phyloP scores from a whole-genome alignment of 2,888 invertebrate genomes.

The Cynaeus angustus region DNA sequence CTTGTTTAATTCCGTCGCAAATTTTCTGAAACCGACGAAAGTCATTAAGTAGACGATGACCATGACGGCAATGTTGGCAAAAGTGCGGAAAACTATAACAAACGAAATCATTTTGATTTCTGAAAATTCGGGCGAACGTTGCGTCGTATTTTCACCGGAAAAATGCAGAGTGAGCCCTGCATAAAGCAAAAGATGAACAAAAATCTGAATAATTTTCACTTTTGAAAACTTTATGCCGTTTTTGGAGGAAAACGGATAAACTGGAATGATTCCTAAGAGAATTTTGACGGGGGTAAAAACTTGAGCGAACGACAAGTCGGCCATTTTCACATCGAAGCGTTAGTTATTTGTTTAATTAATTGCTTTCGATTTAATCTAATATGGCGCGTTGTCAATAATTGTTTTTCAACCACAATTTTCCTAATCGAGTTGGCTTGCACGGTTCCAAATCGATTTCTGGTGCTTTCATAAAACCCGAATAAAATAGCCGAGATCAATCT shows the following conservation, averaged over 20 bases:
- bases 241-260: no score
- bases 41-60: neutral
- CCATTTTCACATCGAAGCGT: neutral
- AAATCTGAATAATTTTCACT: neutral
- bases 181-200: neutral
- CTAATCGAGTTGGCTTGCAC: no score
- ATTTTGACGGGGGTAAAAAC: neutral
- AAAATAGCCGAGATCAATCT: no score
- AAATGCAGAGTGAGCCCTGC: neutral
- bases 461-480: no score
- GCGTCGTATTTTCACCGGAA: neutral
- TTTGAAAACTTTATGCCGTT: no score
- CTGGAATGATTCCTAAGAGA: neutral
- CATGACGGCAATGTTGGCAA: slow-evolving; percentile 5
- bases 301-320: neutral
- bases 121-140: neutral
- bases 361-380: no score
- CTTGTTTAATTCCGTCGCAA: neutral
- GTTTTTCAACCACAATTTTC: no score
- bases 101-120: slow-evolving; percentile 9
- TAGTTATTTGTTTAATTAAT: no score
- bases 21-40: neutral
- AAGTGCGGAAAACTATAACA: slow-evolving; percentile 1
- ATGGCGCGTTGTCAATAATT: no score
- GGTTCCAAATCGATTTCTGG: no score